Conservation (phyloP, 1,140 invertebrate genomes). For the Copidosoma floridanum region DNA sequence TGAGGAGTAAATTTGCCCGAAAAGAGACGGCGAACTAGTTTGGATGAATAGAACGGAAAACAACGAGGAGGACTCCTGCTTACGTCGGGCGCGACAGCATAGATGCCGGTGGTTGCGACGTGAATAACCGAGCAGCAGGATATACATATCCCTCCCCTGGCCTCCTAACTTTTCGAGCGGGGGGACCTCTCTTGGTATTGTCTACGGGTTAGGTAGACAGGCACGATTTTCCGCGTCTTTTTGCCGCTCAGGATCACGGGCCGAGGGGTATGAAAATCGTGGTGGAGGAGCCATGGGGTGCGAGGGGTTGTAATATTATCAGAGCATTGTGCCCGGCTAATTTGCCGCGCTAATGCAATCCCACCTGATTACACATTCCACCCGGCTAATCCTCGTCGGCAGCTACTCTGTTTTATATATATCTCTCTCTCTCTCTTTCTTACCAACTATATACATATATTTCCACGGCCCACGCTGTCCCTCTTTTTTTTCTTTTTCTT, state of each 20-base stretch:
- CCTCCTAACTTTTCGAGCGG: conserved; percentile 24
- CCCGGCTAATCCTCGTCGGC: conserved; percentile 30
- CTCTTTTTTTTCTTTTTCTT: conserved; percentile 29
- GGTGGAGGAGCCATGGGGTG: too few species aligned
- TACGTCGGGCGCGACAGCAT: conserved; percentile 42
- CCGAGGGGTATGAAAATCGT: too few species aligned
- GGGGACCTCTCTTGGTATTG: conserved; percentile 19
- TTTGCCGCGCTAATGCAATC: conserved; percentile 51
- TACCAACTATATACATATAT: too few species aligned
- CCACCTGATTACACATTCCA: conserved; percentile 50
- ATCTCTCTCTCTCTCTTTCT: neutral
- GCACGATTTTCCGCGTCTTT: neutral
- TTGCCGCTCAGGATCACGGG: neutral
- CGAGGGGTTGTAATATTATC: conserved; percentile 50
- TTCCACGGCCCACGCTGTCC: too few species aligned
- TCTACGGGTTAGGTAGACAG: neutral
- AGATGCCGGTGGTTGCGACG: conserved; percentile 39
- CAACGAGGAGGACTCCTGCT: conserved; percentile 29
- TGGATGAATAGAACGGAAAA: conserved; percentile 22
- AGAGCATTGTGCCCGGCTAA: conserved; percentile 47
- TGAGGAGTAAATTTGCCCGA: conserved; percentile 27
- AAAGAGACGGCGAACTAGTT: conserved; percentile 1
- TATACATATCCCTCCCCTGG: conserved; percentile 30
- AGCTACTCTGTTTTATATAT: too few species aligned
- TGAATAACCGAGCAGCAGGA: conserved; percentile 50